These are phyloP conservation scores for Camponotus pennsylvanicus DNA, from an alignment of 1,140 invertebrate species.

Conservation along the genomic window DNA sequence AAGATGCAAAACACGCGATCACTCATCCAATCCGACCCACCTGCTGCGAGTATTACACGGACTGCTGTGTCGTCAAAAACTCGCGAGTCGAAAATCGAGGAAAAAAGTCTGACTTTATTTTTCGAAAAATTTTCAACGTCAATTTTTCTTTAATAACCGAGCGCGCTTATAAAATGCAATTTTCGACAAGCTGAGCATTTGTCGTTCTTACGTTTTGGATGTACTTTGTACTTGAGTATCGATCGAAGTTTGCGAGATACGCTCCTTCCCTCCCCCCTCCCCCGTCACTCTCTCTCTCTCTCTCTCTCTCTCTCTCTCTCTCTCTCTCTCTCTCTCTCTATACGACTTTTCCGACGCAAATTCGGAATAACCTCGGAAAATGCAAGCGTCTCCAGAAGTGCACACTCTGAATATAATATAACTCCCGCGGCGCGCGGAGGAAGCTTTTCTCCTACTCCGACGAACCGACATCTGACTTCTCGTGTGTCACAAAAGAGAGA, in stretches of 20 bases:
- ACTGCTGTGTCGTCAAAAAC: not conserved
- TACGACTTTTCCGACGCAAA: constrained; percentile 47
- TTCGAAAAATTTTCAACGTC: not conserved
- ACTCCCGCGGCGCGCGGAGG: constrained; percentile 34
- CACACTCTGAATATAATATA: constrained; percentile 62
- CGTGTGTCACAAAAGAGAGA: constrained; percentile 66
- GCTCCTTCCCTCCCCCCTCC: not conserved
- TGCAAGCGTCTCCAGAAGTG: constrained; percentile 46
- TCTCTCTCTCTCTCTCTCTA: constrained; percentile 14
- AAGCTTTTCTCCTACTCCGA: constrained; percentile 54
- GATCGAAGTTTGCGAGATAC: constrained; percentile 31
- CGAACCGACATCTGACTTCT: constrained; percentile 59
- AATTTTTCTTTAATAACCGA: not conserved
- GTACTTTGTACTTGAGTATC: not conserved
- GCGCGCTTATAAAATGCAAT: not conserved
- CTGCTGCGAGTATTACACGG: not conserved
- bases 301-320: constrained; percentile 2
- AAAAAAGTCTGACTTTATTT: not conserved
- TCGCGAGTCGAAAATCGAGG: not conserved
- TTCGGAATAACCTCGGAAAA: constrained; percentile 59
- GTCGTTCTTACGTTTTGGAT: constrained; percentile 3
- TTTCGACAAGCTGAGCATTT: not conserved
- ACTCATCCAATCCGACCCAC: constrained; percentile 1
- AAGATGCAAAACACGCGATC: constrained; percentile 15
- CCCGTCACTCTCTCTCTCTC: not conserved